Evolutionary conservation across 1,140 invertebrate genomes (phyloP), one percentile per base, ranked within the genome.

Genomic region (Drosophila pachea): DNA sequence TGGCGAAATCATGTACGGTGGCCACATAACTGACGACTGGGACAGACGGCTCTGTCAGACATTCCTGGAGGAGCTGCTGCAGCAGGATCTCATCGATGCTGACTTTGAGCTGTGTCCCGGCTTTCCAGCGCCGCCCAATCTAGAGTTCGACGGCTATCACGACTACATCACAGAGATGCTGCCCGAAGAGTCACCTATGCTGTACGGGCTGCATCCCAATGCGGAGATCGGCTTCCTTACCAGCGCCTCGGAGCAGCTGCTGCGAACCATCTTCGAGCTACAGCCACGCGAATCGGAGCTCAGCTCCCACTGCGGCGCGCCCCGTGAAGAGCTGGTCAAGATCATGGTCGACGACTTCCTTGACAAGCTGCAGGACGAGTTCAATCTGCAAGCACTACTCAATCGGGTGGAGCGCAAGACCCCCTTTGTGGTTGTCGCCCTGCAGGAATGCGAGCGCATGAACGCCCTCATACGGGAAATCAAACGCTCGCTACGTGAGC

Each of bases 1-100:
- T 88, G 97, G 97, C 0, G 97, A 98, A 90, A 98, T 98, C 4
- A 98, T 98, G 97, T 99, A 99, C 86, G 97, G 97, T 3, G 97
- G 97, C 0, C 97, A 98, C 88, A 98, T 99, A 76, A 98, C 97
- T 0, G 97, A 98, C 88, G 97, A 98, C 88, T 98, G 97, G 96
- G 97, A 99, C 90, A 91, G 97, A 55, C 90, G 95, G 7, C 91
- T 98, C 0, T 98, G 97, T 88, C 92, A 93, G 55, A 97, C 95
- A 7, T 98, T 98, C 91, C 90, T 98, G 12, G 92, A 95, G 70
- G 97, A 97, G 76, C 97, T 96, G 86, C 93, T 99, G 90, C 93
- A 95, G 76, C 92, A 95, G 4, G 95, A 97, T 78, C 91, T 98
- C 86, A 93, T 96, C 42, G 96, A 97, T 72, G 96, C 95, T 7